Conservation (phyloP, 1,140 invertebrate genomes). For the Tetraneura akinire region DNA sequence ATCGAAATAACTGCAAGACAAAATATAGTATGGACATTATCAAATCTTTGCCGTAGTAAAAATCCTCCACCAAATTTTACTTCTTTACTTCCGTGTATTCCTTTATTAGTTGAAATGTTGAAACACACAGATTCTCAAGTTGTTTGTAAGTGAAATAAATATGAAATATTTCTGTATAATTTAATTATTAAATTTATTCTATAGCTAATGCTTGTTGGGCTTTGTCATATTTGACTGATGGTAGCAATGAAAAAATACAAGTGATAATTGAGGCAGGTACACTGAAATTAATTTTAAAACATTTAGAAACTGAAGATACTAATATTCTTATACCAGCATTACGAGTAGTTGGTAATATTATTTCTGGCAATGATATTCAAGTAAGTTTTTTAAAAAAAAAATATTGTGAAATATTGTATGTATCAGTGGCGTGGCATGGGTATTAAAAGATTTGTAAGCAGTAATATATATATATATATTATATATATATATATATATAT, state of each 20-base stretch:
- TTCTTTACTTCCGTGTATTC: no score
- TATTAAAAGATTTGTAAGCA: no score
- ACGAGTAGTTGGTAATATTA: slow-evolving; percentile 83
- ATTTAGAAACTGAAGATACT: slow-evolving; percentile 72
- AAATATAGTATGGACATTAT: no score
- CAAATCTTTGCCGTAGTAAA: no score
- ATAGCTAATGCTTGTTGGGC: slow-evolving; percentile 96
- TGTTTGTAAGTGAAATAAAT: slow-evolving; percentile 62
- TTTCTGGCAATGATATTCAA: slow-evolving; percentile 78
- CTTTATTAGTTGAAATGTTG: slow-evolving; percentile 77
- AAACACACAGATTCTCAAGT: slow-evolving; percentile 74
- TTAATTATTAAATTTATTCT: no score
- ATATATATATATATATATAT: no score
- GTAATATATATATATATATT: no score
- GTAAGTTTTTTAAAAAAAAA: slow-evolving; percentile 57
- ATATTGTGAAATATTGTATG: not conserved
- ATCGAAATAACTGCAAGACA: slow-evolving; percentile 58
- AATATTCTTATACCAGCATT: slow-evolving; percentile 87
- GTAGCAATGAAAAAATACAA: slow-evolving; percentile 91
- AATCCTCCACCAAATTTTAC: slow-evolving; percentile 81
- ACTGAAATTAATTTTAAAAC: slow-evolving; percentile 74
- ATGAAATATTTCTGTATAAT: no score
- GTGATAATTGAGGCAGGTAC: slow-evolving; percentile 73
- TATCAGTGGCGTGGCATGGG: no score
- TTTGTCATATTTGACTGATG: slow-evolving; percentile 93